phyloP scores from a whole-genome alignment of 2,888 invertebrate species.

The Pherbina coryleti region DNA sequence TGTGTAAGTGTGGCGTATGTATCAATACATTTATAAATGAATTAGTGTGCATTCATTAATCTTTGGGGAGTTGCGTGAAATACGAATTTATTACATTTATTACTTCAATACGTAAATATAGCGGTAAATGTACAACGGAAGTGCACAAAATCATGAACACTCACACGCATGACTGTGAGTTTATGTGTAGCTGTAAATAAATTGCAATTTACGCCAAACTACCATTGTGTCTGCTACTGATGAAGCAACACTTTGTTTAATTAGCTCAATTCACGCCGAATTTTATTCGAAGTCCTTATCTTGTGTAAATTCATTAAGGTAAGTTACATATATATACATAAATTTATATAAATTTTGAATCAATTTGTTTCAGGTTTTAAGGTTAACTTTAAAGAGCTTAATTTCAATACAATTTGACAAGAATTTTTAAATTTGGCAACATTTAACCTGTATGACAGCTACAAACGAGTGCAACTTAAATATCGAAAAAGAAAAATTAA shows the following conservation, averaged over 20 bases:
- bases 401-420: too few species aligned
- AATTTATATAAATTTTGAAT: too few species aligned
- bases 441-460: too few species aligned
- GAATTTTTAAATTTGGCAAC: too few species aligned
- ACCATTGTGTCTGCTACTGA: too few species aligned
- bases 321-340: background rate
- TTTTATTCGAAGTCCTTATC: background rate
- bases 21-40: slow-evolving; percentile 20
- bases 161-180: background rate
- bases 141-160: background rate
- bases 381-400: too few species aligned
- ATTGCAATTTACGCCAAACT: too few species aligned
- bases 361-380: too few species aligned
- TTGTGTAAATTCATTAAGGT: background rate
- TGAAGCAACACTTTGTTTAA: background rate
- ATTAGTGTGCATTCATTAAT: slow-evolving; percentile 26
- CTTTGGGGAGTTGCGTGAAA: slow-evolving; percentile 14
- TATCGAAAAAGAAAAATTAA: too few species aligned
- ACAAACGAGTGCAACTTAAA: too few species aligned
- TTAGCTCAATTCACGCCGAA: slow-evolving; percentile 2
- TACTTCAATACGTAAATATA: slow-evolving; percentile 6
- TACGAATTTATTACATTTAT: slow-evolving; percentile 23
- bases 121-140: background rate
- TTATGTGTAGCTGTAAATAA: background rate
- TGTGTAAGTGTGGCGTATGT: background rate